Percentiles rank a stretch among this genome's conserved stretches.
These are phyloP conservation scores for Hetaerina titia DNA, from an alignment of 2,888 invertebrate genomes.

Conservation along the genomic window DNA sequence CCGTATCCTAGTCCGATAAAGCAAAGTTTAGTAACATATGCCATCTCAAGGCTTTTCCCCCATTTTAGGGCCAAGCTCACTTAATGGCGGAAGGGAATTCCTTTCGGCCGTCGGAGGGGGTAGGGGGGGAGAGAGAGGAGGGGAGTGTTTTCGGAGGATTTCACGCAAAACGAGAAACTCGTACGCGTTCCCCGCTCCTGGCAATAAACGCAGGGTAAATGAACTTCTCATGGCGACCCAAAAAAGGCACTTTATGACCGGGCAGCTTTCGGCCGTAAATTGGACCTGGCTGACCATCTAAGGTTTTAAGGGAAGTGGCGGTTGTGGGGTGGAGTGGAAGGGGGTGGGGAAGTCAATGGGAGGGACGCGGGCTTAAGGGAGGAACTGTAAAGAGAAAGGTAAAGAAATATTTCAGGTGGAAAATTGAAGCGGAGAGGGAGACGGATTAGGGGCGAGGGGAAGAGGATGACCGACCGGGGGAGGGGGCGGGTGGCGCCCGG, in stretches of 20 bases:
- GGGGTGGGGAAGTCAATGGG: neutral
- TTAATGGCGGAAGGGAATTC: constrained; percentile 11
- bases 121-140: neutral
- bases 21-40: neutral
- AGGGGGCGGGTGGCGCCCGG: neutral
- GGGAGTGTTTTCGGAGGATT: constrained; percentile 40
- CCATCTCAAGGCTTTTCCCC: neutral
- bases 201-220: constrained; percentile 63
- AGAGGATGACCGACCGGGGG: neutral
- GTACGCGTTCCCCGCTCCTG: neutral
- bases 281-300: constrained; percentile 60
- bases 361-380: neutral
- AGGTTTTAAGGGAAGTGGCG: constrained; percentile 37
- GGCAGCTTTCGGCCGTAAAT: constrained; percentile 64
- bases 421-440: neutral
- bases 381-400: neutral
- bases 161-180: constrained; percentile 65
- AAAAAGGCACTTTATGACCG: constrained; percentile 65
- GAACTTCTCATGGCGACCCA: constrained; percentile 61
- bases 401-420: constrained; percentile 3
- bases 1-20: neutral
- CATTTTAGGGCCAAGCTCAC: neutral
- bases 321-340: neutral
- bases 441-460: neutral
- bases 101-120: neutral